Evolutionary conservation across 2,113 vertebrate species (phyloP).

Genomic region (Pelecanus crispus): DNA sequence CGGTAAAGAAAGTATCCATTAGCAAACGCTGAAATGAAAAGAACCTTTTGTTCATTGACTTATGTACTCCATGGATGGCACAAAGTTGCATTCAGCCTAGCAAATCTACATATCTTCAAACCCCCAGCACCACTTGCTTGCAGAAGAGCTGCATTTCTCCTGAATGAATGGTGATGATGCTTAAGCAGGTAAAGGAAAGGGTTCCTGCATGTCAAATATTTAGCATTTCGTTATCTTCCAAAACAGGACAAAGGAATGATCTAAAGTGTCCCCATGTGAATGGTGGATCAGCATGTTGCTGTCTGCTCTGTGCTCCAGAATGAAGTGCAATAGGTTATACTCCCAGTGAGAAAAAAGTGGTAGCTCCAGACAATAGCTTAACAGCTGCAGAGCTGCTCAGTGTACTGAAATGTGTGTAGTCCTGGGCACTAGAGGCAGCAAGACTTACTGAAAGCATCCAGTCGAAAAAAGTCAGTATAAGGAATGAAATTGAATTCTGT

Average conservation of each 20-base stretch:
- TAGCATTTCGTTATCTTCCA: not conserved
- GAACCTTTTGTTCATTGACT: not conserved
- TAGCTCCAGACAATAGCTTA: not conserved
- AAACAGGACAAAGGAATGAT: not conserved
- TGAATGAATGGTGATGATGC: not conserved
- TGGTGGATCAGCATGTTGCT: not conserved
- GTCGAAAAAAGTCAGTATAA: not conserved
- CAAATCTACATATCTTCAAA: not conserved
- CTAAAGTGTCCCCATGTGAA: not conserved
- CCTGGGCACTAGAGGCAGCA: not conserved
- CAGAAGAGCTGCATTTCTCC: not conserved
- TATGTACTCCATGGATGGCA: not conserved
- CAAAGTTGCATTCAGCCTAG: not conserved
- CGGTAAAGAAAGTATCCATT: not conserved
- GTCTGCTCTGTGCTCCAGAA: not conserved
- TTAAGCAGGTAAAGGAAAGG: not conserved
- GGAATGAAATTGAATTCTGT: not conserved
- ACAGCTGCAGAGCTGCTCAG: not conserved
- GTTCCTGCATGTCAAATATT: not conserved
- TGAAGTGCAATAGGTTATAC: not conserved
- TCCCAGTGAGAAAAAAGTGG: not conserved
- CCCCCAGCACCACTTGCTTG: not conserved
- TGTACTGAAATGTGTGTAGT: not conserved
- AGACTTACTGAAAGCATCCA: not conserved
- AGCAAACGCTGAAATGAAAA: not conserved